Percentiles rank a stretch among this genome's conserved stretches.
phyloP scores from a whole-genome alignment of 2,797 vertebrate species.

The Pangasius krempfi region DNA sequence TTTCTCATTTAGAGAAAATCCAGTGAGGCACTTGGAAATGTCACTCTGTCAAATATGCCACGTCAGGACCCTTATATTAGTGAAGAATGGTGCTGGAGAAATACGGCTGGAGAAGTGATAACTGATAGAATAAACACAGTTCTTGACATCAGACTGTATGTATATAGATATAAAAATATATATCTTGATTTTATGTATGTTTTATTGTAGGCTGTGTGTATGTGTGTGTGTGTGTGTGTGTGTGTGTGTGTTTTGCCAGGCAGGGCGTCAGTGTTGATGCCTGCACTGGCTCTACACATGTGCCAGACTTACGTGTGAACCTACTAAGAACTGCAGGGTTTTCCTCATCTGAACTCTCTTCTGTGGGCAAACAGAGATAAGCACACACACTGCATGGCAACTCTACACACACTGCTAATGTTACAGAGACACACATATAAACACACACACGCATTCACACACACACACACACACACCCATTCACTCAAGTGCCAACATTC shows the following conservation, averaged over 20 bases:
- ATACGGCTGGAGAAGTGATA: background rate
- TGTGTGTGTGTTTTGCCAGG: background rate
- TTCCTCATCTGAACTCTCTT: slow-evolving; percentile 80
- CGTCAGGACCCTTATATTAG: background rate
- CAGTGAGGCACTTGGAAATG: background rate
- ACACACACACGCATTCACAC: slow-evolving; percentile 6
- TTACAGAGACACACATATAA: slow-evolving; percentile 29
- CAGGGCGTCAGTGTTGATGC: slow-evolving; percentile 4
- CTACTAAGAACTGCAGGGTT: slow-evolving; percentile 74
- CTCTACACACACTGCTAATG: slow-evolving; percentile 49
- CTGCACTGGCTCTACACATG: slow-evolving; percentile 27
- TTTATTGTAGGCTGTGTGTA: background rate
- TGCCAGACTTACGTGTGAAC: slow-evolving; percentile 79
- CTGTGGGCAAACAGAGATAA: slow-evolving; percentile 78
- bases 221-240: slow-evolving; percentile 7
- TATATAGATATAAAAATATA: background rate
- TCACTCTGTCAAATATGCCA: background rate
- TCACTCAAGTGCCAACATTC: background rate
- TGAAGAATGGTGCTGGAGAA: background rate
- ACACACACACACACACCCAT: background rate
- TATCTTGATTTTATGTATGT: background rate
- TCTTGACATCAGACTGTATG: background rate
- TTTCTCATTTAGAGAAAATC: background rate
- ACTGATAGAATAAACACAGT: background rate
- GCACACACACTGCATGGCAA: slow-evolving; percentile 70